Evolutionary conservation across 2,888 invertebrate species (phyloP), one percentile per base, ranked within the genome.

Genomic region (Pherbina coryleti): DNA sequence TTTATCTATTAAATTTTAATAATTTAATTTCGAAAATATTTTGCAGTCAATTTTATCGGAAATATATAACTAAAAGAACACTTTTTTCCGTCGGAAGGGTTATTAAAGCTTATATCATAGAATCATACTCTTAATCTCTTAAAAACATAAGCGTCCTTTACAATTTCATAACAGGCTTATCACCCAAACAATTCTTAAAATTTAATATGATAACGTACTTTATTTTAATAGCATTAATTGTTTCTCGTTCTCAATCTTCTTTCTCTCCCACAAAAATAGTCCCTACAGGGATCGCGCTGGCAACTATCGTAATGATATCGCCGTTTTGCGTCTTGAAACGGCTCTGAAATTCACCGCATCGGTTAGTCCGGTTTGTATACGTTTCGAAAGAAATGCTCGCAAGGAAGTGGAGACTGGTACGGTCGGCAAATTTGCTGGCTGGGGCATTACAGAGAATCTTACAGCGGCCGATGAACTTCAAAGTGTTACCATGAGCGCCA

Each of bases 321-420:
- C 89, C 0, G 73, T 90, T 5, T 37, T 90, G 17, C 80, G 86
- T n/a, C 78, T 89, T 28, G 81, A 82, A 57, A 80, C 81, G n/a
- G 69, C 79, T 14, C 84, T 90, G 49, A 78, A 75, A 14, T 84
- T 88, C 53, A 84, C 86, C 2, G 79, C 81, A 51, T 82, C 86
- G 14, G 86, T 90, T 9, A 86, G 86, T 76, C 88, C 89, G n/a
- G 86, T 90, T 11, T 90, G 90, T 79, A 67, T 75, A 14, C n/a
- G 71, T 14, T 31, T 49, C 19, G 37, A 22, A 4, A 3, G n/a
- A 11, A 25, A 22, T 11, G 49, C 55, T 1, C 37, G 49, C 11
- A 67, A 72, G 7, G 53, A 67, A 14, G 53, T 79, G 25, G 66
- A 53, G 44, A 70, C 17, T 66, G 62, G 44, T 9, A 9, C 51